Percentiles rank a stretch among this genome's conserved stretches.
Conservation (phyloP, 2,797 vertebrate species). For the Gymnothorax reevesii region DNA sequence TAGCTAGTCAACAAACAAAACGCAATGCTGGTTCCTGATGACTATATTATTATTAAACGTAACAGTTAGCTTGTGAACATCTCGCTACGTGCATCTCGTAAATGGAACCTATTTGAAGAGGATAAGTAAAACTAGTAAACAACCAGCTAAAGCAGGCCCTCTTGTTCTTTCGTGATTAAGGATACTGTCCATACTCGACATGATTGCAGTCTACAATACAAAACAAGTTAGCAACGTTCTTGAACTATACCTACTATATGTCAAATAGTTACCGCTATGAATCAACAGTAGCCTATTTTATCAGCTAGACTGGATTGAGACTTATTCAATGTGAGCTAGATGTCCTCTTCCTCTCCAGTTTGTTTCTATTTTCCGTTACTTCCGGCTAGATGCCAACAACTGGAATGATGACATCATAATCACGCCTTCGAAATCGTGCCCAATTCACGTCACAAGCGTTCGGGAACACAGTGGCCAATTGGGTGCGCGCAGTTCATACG, state of each 20-base stretch:
- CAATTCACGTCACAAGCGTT: constrained; percentile 45
- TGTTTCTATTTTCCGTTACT: constrained; percentile 14
- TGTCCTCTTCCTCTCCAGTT: constrained; percentile 41
- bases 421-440: constrained; percentile 58
- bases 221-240: background rate
- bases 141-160: background rate
- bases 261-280: constrained; percentile 43
- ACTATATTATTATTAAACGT: background rate
- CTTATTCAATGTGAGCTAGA: background rate
- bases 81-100: background rate
- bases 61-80: background rate
- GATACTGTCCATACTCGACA: constrained; percentile 67
- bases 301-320: background rate
- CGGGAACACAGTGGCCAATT: constrained; percentile 36
- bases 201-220: constrained; percentile 8
- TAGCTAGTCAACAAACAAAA: background rate
- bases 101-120: background rate
- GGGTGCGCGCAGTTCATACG: constrained; percentile 35
- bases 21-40: background rate
- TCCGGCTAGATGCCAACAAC: constrained; percentile 34
- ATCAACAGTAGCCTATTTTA: background rate
- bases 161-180: constrained; percentile 44
- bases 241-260: background rate
- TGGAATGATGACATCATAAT: constrained; percentile 44
- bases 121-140: background rate